phyloP scores from a whole-genome alignment of 2,888 invertebrate genomes.

The Polietes domitor region DNA sequence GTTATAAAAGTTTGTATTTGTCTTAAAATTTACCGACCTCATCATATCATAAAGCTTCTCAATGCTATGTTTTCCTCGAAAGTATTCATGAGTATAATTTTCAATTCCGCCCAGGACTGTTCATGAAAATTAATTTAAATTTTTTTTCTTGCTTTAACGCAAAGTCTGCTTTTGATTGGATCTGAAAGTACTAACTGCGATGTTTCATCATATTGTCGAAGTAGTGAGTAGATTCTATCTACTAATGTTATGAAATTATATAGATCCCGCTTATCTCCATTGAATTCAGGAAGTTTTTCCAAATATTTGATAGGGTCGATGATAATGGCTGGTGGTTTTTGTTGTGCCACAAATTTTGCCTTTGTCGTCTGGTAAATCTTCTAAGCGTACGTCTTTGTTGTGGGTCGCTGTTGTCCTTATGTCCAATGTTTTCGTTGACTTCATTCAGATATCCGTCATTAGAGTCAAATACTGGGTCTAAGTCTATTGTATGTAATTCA shows the following conservation, averaged over 20 bases:
- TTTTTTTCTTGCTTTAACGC: background rate
- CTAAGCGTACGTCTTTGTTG: too few species aligned
- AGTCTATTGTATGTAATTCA: too few species aligned
- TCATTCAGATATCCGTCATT: too few species aligned
- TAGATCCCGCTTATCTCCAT: background rate
- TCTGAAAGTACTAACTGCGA: constrained; percentile 28
- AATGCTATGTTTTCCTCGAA: constrained; percentile 9
- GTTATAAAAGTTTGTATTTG: background rate
- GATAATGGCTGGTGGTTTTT: background rate
- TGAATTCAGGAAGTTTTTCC: constrained; percentile 29
- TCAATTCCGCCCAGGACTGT: constrained; percentile 17
- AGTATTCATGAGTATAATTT: constrained; percentile 6
- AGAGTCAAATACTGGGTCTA: too few species aligned
- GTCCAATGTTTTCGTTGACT: too few species aligned
- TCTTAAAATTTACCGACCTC: background rate
- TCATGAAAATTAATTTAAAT: background rate
- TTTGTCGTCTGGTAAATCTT: too few species aligned
- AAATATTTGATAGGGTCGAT: constrained; percentile 13
- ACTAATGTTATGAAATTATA: constrained; percentile 8
- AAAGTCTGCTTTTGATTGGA: constrained; percentile 14
- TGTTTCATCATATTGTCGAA: constrained; percentile 29
- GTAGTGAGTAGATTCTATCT: constrained; percentile 19
- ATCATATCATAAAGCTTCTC: background rate
- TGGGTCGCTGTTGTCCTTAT: too few species aligned
- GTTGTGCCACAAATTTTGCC: background rate